phyloP scores from a whole-genome alignment of 2,888 invertebrate genomes.

The Tinea pellionella region DNA sequence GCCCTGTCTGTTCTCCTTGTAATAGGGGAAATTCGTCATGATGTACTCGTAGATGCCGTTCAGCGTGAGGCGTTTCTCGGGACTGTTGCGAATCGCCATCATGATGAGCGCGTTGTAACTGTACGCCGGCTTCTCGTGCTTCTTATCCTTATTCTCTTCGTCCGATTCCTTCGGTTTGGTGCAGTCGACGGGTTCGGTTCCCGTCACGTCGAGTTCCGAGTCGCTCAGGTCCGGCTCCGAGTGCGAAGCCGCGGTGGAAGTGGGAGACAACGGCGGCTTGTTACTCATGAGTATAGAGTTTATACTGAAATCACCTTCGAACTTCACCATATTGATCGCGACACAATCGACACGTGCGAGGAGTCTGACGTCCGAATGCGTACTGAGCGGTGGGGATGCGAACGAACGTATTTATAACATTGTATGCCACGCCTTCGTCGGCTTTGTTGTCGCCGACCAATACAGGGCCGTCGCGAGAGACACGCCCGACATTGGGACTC shows the following conservation, averaged over 20 bases:
- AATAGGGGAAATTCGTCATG: conserved; percentile 93
- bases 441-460: conserved; percentile 31
- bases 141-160: conserved; percentile 55
- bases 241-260: conserved; percentile 26
- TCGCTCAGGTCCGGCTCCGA: conserved; percentile 67
- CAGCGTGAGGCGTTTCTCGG: conserved; percentile 85
- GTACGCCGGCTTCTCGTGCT: conserved; percentile 88
- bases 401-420: conserved; percentile 44
- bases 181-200: conserved; percentile 80
- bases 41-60: conserved; percentile 96
- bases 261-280: conserved; percentile 54
- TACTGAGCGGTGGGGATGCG: conserved; percentile 61
- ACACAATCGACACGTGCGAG: conserved; percentile 29
- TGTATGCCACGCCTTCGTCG: conserved; percentile 36
- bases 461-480: conserved; percentile 21
- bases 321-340: conserved; percentile 58
- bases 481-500: conserved; percentile 22
- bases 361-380: conserved; percentile 41
- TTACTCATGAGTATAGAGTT: conserved; percentile 78
- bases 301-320: conserved; percentile 82
- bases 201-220: conserved; percentile 81
- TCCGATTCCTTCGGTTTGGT: conserved; percentile 61
- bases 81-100: conserved; percentile 93
- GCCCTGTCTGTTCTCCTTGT: conserved; percentile 91
- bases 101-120: conserved; percentile 95